Conservation (phyloP, 2,888 invertebrate genomes). For the Oxytorus armatus region DNA sequence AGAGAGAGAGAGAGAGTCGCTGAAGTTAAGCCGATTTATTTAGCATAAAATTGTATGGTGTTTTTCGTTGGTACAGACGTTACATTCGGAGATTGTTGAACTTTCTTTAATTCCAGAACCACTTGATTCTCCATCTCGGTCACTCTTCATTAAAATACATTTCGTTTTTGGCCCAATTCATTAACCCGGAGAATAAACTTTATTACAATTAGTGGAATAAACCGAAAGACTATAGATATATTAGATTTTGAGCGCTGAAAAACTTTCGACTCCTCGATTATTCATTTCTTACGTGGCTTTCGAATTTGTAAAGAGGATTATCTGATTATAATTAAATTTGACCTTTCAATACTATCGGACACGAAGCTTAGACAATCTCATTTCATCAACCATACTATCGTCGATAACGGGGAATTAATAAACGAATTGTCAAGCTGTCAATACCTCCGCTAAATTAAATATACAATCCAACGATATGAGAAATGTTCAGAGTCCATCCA, state of each 20-base stretch:
- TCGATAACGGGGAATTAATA: too few species aligned
- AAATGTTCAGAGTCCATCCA: neutral
- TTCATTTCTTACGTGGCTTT: neutral
- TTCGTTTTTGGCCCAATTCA: constrained; percentile 2
- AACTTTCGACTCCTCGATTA: neutral
- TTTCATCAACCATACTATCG: too few species aligned
- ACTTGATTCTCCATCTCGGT: neutral
- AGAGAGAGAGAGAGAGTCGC: constrained; percentile 6
- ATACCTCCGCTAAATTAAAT: too few species aligned
- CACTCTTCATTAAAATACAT: neutral
- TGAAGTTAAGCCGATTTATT: constrained; percentile 57
- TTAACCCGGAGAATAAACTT: too few species aligned
- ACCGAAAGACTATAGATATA: too few species aligned
- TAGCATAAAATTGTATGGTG: constrained; percentile 52
- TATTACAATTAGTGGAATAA: too few species aligned
- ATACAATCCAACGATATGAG: neutral
- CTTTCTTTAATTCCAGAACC: constrained; percentile 1
- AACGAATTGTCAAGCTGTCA: too few species aligned
- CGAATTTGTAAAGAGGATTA: neutral
- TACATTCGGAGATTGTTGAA: constrained; percentile 25
- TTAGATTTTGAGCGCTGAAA: too few species aligned
- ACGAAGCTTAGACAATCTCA: neutral
- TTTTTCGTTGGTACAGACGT: constrained; percentile 26
- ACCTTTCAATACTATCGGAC: neutral
- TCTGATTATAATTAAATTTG: neutral